Conservation (phyloP, 1,140 invertebrate genomes). For the Ephestia elutella region DNA sequence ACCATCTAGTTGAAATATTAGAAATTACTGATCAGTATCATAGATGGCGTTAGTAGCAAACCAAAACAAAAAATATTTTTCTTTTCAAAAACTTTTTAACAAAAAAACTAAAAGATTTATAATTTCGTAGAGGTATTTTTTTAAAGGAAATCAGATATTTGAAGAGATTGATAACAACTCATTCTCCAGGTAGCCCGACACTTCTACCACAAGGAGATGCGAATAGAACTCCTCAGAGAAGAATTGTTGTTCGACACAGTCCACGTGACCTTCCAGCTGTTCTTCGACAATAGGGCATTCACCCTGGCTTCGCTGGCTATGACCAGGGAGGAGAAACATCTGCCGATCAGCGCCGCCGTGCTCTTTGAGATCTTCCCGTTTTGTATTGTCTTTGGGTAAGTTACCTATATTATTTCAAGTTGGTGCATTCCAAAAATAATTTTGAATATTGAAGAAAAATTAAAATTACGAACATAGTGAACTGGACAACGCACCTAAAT, state of each 20-base stretch:
- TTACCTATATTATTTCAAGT: constrained; percentile 74
- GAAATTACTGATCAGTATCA: too few relatives aligned
- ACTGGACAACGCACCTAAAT: too few relatives aligned
- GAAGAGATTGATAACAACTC: neutral
- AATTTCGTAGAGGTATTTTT: too few relatives aligned
- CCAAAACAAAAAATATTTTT: too few relatives aligned
- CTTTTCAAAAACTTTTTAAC: too few relatives aligned
- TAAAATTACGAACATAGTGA: too few relatives aligned
- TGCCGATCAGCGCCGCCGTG: constrained; percentile 90
- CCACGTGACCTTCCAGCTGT: constrained; percentile 93
- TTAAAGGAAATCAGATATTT: too few relatives aligned
- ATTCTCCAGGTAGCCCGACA: constrained; percentile 84
- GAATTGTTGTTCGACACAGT: constrained; percentile 92
- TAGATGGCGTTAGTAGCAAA: too few relatives aligned
- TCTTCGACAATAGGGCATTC: constrained; percentile 94
- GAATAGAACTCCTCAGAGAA: constrained; percentile 91
- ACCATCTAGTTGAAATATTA: too few relatives aligned
- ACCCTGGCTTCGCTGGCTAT: constrained; percentile 85
- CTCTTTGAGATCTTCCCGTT: constrained; percentile 98
- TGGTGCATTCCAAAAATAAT: too few relatives aligned
- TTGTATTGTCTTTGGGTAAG: constrained; percentile 94
- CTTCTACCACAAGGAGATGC: constrained; percentile 95
- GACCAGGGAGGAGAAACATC: constrained; percentile 88
- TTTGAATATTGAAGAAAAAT: too few relatives aligned
- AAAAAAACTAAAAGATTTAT: too few relatives aligned